Evolutionary conservation across 1,140 invertebrate species (phyloP), one percentile per base, ranked within the genome.

Genomic region (Reticulitermes speratus): DNA sequence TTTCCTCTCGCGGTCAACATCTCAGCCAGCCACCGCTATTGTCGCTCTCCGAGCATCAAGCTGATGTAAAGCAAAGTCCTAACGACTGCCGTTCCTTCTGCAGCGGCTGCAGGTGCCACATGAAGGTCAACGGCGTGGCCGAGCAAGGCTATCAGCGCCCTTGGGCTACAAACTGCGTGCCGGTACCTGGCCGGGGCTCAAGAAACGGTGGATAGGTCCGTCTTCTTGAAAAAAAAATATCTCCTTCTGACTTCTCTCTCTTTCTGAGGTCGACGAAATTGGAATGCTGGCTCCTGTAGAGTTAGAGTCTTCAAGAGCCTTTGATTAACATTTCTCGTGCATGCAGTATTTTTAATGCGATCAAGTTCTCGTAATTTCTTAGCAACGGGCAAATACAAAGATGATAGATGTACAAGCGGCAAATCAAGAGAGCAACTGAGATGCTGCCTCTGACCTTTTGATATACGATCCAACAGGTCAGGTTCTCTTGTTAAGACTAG

Each of bases 121-220:
- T 84, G 83, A 84, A 84, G 83, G 83, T 84, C 83, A 84, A 52
- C 44, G 25, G 65, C n/a, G 65, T 30, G 65, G 65, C n/a, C 65
- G 65, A 84, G 48, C 83, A 84, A 84, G 83, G 83, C 83, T 84
- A 84, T 84, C 44, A 32, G 83, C 25, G 32, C 83, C 83, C 83
- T 52, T 32, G 38, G 83, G 83, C 83, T 84, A 84, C 83, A 84
- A 84, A 84, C 83, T 44, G 83, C 83, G 83, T 84, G 83, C 83
- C 83, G 48, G 21, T 30, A 19, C 83, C n/a, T 25, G 83, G 83
- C 21, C 44, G 25, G 7, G 65, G n/a, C 65, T 75, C 65, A 11
- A 30, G 65, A 16, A 5, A 16, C 19, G 52, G 52, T 3, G 65
- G 65, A 75, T 75, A 75, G 65, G 65, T 30, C 65, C 65, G 52